Evolutionary conservation across 2,888 invertebrate species (phyloP), one percentile per base, ranked within the genome.

Genomic region (Chrysolina americana): DNA sequence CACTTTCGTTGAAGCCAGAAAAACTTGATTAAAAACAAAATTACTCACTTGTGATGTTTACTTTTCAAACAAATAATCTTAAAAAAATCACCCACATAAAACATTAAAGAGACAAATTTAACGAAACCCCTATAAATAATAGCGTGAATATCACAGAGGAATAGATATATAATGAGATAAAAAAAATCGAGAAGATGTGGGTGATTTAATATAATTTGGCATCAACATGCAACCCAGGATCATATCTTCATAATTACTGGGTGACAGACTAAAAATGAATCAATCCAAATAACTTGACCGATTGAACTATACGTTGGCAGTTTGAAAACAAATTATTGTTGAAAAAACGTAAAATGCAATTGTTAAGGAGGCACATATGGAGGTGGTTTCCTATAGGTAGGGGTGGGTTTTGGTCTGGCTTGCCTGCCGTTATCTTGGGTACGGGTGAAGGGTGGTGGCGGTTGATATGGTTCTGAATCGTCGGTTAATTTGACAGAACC

Each of bases 331-430:
- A 74, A 65, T 85, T 86, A 85, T 83, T 87, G 86, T 83, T 85
- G 84, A 75, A 86, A 86, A 81, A 87, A 87, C 10, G 85, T 87
- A 74, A 87, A 87, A 75, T 86, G 86, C 83, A 87, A 85, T 84
- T 87, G 87, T 97, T 98, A 98, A 89, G 98, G 98, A 83, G 98
- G 98, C 84, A 98, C 98, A 89, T 98, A 98, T 50, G 98, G 98
- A 76, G 98, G 98, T 68, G 98, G 98, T 89, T 97, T 96, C 86
- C 97, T 93, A 91, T 97, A 97, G 82, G 96, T 95, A 77, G 97
- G 96, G 65, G 95, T 95, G 75, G 95, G 93, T 85, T 94, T 96
- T 70, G 95, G 96, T 81, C 94, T 91, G 83, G 93, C 93, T 74
- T 93, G 92, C 81, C 93, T 91, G 80, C 92, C 92, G 76, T 91